Base-by-base conservation (phyloP, 2,888 invertebrate genomes). In the Heteromurus nitidus region DNA sequence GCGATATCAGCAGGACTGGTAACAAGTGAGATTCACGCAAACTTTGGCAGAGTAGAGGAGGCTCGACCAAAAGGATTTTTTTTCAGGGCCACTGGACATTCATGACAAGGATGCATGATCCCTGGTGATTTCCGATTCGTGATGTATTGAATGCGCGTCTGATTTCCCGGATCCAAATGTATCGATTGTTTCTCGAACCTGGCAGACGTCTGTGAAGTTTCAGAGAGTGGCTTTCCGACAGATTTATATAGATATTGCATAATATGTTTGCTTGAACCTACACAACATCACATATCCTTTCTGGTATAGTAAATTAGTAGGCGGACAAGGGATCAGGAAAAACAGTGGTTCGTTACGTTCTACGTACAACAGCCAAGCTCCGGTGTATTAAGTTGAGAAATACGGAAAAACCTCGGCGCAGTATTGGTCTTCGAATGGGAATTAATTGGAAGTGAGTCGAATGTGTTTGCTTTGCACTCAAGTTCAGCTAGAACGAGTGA, bases 391-490 rank as follows among this genome's bases (percentile, higher is more conserved):
- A n/a, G n/a, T n/a, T n/a, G n/a, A 47, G n/a, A 47, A 5, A 47
- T 47, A n/a, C n/a, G n/a, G 47, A 47, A 13, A 47, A 47, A 47
- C 16, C 47, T 5, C 47, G 3, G 47, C 42, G 55, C 30, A 55
- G 69, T 69, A 31, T 47, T 47, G 47, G 47, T 36, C 65, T 76
- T 76, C 68, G 22, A 69, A 62, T 60, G 69, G 69, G 62, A 77
- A 69, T 77, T 77, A 77, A 77, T 77, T 77, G 77, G 77, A 77
- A 77, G 68, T 60, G 76, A 76, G 68, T 53, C n/a, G 62, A 50
- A 62, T 77, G 64, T 69, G 47, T 77, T 77, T 77, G 62, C 69
- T 77, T 31, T 60, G 69, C 47, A 62, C 62, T 69, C 62, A 7
- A 3, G 53, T 31, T 1, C 22, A 31, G 26, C 28, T 18, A 36